A percentile compares a stretch with the other conserved stretches of the same genome.
These are phyloP conservation scores for Sapayoa aenigma DNA, from an alignment of 2,113 vertebrate species.

Conservation along the genomic window DNA sequence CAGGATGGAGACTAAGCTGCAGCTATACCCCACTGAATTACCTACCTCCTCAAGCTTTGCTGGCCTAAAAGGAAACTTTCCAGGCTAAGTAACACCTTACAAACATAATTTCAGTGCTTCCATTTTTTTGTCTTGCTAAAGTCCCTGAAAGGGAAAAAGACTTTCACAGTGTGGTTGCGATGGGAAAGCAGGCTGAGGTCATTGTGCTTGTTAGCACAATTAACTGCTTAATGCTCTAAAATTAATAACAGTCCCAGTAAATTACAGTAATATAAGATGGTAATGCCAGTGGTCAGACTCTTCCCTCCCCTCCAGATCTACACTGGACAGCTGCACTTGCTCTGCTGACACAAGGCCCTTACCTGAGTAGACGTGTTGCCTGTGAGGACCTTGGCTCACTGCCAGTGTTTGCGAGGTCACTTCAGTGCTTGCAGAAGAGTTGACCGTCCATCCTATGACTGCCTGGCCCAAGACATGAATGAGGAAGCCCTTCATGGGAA, in stretches of 20 bases:
- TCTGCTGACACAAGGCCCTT: background rate
- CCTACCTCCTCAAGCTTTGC: background rate
- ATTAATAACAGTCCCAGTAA: background rate
- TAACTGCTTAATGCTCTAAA: background rate
- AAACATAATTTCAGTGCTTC: background rate
- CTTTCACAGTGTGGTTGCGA: background rate
- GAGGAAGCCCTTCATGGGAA: background rate
- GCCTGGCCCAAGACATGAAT: background rate
- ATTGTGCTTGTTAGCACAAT: background rate
- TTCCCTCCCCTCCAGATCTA: background rate
- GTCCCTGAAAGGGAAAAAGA: background rate
- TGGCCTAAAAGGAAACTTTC: background rate
- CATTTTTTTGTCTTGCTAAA: background rate
- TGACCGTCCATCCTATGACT: background rate
- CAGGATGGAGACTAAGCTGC: background rate
- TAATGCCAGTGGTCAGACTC: background rate
- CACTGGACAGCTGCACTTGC: background rate
- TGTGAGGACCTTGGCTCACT: accelerated
- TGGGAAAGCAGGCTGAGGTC: background rate
- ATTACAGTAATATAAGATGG: background rate
- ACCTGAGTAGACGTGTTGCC: background rate
- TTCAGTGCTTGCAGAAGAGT: background rate
- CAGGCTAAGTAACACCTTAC: background rate
- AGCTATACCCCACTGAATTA: background rate
- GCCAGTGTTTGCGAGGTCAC: background rate